Percentiles rank a stretch among this genome's conserved stretches.
phyloP scores from a whole-genome alignment of 2,797 vertebrate genomes.

The Meda fulgida region DNA sequence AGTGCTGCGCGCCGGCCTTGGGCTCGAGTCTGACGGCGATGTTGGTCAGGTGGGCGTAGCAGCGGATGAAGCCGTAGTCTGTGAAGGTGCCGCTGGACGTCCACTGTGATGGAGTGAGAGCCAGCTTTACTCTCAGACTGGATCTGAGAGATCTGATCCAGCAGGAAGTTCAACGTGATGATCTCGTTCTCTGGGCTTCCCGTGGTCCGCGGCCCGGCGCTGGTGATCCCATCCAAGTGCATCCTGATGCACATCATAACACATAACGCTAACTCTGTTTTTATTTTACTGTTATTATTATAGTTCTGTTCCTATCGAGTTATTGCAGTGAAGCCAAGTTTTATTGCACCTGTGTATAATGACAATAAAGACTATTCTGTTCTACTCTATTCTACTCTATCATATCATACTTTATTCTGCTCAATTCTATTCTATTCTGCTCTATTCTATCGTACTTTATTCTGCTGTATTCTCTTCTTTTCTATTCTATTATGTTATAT shows the following conservation, averaged over 20 bases:
- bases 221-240: slow-evolving; percentile 91
- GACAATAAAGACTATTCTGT: not conserved
- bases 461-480: too few relatives aligned
- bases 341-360: not conserved
- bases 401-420: too few relatives aligned
- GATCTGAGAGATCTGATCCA: slow-evolving; percentile 86
- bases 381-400: too few relatives aligned
- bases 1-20: slow-evolving; percentile 82
- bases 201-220: slow-evolving; percentile 89
- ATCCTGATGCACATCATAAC: slow-evolving; percentile 69
- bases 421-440: too few relatives aligned
- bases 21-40: slow-evolving; percentile 91
- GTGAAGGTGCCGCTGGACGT: slow-evolving; percentile 90
- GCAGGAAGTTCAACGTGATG: slow-evolving; percentile 89
- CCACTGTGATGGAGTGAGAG: slow-evolving; percentile 83
- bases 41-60: slow-evolving; percentile 94
- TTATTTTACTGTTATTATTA: not conserved
- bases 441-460: too few relatives aligned
- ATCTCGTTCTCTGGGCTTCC: slow-evolving; percentile 95
- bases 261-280: not conserved
- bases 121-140: slow-evolving; percentile 72
- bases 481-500: too few relatives aligned
- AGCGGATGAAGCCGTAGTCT: slow-evolving; percentile 94
- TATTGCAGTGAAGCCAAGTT: not conserved
- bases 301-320: too few relatives aligned